Conservation (phyloP, 2,888 invertebrate species). For the Halictus quadricinctus region DNA sequence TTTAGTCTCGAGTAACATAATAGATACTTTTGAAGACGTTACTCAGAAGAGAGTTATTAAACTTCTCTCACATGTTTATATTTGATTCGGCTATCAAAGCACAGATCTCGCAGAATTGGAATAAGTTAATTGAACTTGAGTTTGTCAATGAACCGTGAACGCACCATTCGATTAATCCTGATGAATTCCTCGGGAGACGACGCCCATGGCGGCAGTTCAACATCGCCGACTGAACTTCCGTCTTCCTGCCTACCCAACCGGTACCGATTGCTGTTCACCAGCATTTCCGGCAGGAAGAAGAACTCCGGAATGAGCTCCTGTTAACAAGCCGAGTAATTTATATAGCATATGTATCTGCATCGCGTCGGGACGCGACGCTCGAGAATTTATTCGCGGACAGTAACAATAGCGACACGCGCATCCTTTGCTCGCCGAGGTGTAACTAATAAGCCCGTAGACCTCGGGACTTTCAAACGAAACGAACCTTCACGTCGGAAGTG, state of each 20-base stretch:
- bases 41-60: too few relatives aligned
- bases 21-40: too few relatives aligned
- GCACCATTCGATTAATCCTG: slow-evolving; percentile 96
- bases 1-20: too few relatives aligned
- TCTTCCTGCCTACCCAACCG: slow-evolving; percentile 95
- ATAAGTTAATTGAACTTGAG: neutral
- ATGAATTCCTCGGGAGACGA: slow-evolving; percentile 99
- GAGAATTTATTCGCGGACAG: slow-evolving; percentile 22
- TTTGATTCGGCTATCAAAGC: too few relatives aligned
- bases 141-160: neutral
- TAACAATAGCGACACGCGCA: slow-evolving; percentile 29
- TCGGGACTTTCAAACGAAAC: slow-evolving; percentile 33
- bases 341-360: neutral
- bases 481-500: slow-evolving; percentile 98
- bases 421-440: slow-evolving; percentile 27
- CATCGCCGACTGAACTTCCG: slow-evolving; percentile 89
- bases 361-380: neutral
- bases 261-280: slow-evolving; percentile 94
- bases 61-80: too few relatives aligned
- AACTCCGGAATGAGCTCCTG: slow-evolving; percentile 99
- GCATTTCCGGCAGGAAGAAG: slow-evolving; percentile 99
- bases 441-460: slow-evolving; percentile 22
- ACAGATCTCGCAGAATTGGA: too few relatives aligned
- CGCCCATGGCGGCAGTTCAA: slow-evolving; percentile 98
- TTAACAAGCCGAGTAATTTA: slow-evolving; percentile 62